phyloP scores from a whole-genome alignment of 2,113 vertebrate genomes.

The Clarias magur region DNA sequence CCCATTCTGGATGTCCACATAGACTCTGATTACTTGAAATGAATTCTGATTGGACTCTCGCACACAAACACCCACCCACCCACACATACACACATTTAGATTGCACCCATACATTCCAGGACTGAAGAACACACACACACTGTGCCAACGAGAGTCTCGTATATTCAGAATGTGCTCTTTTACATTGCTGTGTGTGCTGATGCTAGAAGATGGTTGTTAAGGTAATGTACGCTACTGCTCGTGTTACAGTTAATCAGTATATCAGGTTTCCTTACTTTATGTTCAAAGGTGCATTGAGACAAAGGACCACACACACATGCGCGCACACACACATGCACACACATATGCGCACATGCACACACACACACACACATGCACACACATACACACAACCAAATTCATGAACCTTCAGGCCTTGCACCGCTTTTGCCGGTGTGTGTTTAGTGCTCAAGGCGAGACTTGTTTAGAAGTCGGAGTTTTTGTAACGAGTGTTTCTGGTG shows the following conservation, averaged over 20 bases:
- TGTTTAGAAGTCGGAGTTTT: conserved; percentile 8
- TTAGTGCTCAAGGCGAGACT: conserved; percentile 17
- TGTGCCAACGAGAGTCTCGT: conserved; percentile 45
- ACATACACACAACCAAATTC: conserved; percentile 35
- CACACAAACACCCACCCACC: conserved; percentile 21
- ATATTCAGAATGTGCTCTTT: conserved; percentile 32
- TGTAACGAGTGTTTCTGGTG: conserved; percentile 5
- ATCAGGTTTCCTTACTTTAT: conserved; percentile 23
- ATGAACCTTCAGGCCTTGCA: conserved; percentile 42
- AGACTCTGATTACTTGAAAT: conserved; percentile 60
- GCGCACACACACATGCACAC: conserved; percentile 19
- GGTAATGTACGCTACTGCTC: conserved; percentile 30
- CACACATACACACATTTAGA: conserved; percentile 54
- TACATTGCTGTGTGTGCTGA: conserved; percentile 39
- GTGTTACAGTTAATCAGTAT: conserved; percentile 37
- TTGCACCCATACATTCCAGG: conserved; percentile 63
- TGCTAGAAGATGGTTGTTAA: conserved; percentile 33
- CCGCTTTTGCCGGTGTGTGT: conserved; percentile 43
- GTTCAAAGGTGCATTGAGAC: conserved; percentile 25
- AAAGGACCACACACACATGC: conserved; percentile 10
- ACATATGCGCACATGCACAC: conserved; percentile 32
- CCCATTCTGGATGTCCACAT: conserved; percentile 50
- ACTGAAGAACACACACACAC: conserved; percentile 45
- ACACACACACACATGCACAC: conserved; percentile 39
- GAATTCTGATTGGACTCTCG: conserved; percentile 59